Base-by-base conservation (phyloP, 2,888 invertebrate genomes). In the Lasioglossum zephyrum region DNA sequence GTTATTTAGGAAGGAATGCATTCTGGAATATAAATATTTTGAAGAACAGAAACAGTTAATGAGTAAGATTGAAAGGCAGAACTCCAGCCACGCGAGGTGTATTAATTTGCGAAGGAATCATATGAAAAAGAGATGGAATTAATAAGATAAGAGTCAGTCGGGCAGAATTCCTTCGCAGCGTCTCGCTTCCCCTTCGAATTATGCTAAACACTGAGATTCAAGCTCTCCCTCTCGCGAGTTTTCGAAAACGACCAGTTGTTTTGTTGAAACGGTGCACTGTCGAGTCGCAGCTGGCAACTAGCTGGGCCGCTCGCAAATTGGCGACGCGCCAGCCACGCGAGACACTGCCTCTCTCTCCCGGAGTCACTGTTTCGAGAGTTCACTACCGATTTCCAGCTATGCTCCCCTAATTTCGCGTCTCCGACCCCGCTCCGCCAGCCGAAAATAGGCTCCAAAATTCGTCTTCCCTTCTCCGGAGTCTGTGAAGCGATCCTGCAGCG, bases 281-380 rank as follows among this genome's bases (percentile, higher is more conserved):
- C 75, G 84, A 81, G 82, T 87, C 81, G 76, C 57, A 70, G 76
- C 77, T 86, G 87, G 81, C 87, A 84, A 88, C 77, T 84, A 82
- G 81, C 69, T 81, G 79, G 49, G 47, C 77, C 77, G 74, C 60
- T 76, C 74, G 82, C 26, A 79, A 57, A 88, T 84, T 88, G 88
- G 87, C 88, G 53, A 70, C n/a, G 39, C 60, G 87, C 88, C 88
- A 87, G 82, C 88, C 88, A 87, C 81, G 84, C 81, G 77, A 81
- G 87, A 88, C 82, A 84, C 81, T 78, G 78, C 77, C 69, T 78
- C 70, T 78, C 70, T 22, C 22, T 8, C 8, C 22, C 60, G 82
- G 79, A 86, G 73, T 73, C 44, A 66, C 73, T 73, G 73, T 85
- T 75, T 72, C 63, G 53, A 53, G 77, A 79, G 82, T 74, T 73